Conservation (phyloP, 2,888 invertebrate species). For the Pandemis cinnamomeana region DNA sequence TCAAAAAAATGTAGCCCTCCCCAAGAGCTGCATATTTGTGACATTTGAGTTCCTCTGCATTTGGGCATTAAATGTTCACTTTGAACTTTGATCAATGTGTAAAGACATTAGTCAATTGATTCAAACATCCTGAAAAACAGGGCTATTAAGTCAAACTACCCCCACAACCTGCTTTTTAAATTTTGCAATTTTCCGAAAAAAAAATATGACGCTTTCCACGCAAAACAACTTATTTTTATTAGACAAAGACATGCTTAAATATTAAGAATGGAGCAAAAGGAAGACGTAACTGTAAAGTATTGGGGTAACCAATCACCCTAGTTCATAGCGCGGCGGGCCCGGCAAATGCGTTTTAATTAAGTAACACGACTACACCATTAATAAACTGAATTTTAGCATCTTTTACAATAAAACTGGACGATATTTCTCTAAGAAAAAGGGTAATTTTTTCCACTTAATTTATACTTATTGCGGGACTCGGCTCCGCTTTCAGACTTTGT, state of each 20-base stretch:
- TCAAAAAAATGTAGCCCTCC: too few relatives aligned
- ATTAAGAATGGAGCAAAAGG: background rate
- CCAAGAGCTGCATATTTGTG: too few relatives aligned
- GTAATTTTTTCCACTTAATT: slow-evolving; percentile 31
- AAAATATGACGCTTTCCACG: too few relatives aligned
- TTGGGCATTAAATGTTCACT: too few relatives aligned
- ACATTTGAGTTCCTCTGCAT: too few relatives aligned
- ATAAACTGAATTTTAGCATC: slow-evolving; percentile 37
- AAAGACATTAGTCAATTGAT: too few relatives aligned
- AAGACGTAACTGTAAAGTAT: background rate
- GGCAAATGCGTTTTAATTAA: slow-evolving; percentile 38
- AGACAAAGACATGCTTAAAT: background rate
- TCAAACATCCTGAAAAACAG: too few relatives aligned
- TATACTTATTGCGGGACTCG: slow-evolving; percentile 17
- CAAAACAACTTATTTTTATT: background rate
- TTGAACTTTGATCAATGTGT: too few relatives aligned
- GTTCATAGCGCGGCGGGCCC: slow-evolving; percentile 1
- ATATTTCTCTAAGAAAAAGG: slow-evolving; percentile 28
- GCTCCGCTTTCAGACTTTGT: background rate
- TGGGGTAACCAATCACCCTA: slow-evolving; percentile 32
- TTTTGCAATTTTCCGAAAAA: too few relatives aligned
- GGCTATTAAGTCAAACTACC: too few relatives aligned
- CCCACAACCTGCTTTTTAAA: too few relatives aligned
- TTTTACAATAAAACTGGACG: slow-evolving; percentile 30
- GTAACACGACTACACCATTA: slow-evolving; percentile 36